Evolutionary conservation across 2,888 invertebrate genomes (phyloP).

Genomic region (Synergus gifuensis): DNA sequence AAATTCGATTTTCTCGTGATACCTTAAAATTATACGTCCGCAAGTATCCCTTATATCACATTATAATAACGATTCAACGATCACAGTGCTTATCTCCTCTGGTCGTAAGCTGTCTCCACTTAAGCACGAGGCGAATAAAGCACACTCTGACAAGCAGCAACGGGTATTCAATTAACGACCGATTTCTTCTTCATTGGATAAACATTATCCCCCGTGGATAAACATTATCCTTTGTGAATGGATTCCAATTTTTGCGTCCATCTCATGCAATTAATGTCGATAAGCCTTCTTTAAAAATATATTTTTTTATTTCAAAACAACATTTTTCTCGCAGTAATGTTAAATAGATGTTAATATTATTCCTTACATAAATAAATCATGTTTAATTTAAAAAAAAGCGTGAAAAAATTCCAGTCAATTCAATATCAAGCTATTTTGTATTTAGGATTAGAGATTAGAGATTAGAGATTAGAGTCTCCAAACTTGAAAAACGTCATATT

Average conservation of each 20-base stretch:
- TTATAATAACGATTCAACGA: conserved; percentile 35
- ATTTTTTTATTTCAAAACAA: too few relatives aligned
- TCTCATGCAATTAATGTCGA: not conserved
- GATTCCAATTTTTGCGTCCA: not conserved
- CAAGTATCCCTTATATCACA: conserved; percentile 34
- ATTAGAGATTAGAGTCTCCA: too few relatives aligned
- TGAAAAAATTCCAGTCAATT: too few relatives aligned
- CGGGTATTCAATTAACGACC: not conserved
- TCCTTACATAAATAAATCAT: too few relatives aligned
- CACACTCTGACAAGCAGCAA: not conserved
- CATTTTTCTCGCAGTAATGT: too few relatives aligned
- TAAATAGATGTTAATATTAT: too few relatives aligned
- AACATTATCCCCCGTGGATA: not conserved
- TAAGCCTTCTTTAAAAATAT: too few relatives aligned
- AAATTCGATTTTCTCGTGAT: not conserved
- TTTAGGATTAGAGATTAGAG: too few relatives aligned
- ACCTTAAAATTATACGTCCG: conserved; percentile 11
- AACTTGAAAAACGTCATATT: too few relatives aligned
- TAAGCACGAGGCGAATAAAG: not conserved
- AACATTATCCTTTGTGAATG: not conserved
- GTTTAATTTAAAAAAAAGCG: too few relatives aligned
- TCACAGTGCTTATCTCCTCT: conserved; percentile 20
- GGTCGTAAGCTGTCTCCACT: conserved; percentile 8
- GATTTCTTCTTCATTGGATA: not conserved
- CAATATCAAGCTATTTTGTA: too few relatives aligned